Percentiles rank a stretch among this genome's conserved stretches.
phyloP scores from a whole-genome alignment of 2,797 vertebrate genomes.

The Pagetopsis macropterus region DNA sequence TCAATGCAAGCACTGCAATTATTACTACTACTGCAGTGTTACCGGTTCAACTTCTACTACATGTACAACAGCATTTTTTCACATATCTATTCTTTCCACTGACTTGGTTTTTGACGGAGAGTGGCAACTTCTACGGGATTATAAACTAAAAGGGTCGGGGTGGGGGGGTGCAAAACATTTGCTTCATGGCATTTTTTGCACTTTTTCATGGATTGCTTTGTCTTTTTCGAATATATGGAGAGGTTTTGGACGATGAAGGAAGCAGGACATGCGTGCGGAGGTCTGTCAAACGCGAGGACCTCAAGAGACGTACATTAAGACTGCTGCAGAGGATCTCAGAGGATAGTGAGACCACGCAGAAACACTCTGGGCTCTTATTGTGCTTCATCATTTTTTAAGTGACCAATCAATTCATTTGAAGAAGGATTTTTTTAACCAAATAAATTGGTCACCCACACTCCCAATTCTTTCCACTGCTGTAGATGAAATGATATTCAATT shows the following conservation, averaged over 20 bases:
- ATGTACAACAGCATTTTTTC: constrained; percentile 79
- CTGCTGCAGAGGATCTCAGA: constrained; percentile 69
- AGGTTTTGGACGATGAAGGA: constrained; percentile 56
- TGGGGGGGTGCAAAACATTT: constrained; percentile 77
- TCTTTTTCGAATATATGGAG: constrained; percentile 66
- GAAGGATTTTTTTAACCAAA: constrained; percentile 54
- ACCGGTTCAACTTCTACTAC: constrained; percentile 78
- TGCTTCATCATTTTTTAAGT: constrained; percentile 78
- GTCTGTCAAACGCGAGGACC: constrained; percentile 56
- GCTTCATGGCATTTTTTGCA: constrained; percentile 88
- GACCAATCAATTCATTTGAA: constrained; percentile 72
- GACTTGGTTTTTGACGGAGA: constrained; percentile 77
- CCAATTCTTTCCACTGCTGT: constrained; percentile 67
- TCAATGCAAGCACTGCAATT: constrained; percentile 79
- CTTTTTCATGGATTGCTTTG: constrained; percentile 86
- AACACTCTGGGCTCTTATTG: constrained; percentile 80
- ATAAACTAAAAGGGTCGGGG: constrained; percentile 79
- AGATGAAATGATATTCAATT: constrained; percentile 60
- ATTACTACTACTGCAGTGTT: constrained; percentile 76
- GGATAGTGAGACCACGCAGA: constrained; percentile 72
- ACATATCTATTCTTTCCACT: constrained; percentile 81
- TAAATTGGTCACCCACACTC: constrained; percentile 66
- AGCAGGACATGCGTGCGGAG: constrained; percentile 57
- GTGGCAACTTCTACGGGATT: constrained; percentile 87
- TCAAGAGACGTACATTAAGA: constrained; percentile 52